These are phyloP conservation scores for Saxidomus purpurata DNA, from an alignment of 1,140 invertebrate genomes.

Conservation along the genomic window DNA sequence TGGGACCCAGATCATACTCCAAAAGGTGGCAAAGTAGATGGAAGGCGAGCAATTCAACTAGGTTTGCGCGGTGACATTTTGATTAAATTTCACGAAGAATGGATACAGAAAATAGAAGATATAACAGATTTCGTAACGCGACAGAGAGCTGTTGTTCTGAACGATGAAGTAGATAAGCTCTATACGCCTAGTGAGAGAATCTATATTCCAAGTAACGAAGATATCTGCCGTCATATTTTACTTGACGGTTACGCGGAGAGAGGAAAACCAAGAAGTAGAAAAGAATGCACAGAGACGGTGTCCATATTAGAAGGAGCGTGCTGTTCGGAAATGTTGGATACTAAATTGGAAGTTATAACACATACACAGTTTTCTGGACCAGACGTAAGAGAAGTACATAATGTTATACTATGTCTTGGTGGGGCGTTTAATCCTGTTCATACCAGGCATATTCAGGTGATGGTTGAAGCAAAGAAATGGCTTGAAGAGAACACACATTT, in stretches of 20 bases:
- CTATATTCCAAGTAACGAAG: conserved; percentile 33
- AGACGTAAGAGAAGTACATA: background rate
- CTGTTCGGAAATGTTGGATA: background rate
- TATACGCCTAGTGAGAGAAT: conserved; percentile 17
- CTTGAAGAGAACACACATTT: conserved; percentile 50
- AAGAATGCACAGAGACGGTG: background rate
- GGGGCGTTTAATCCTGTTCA: conserved; percentile 59
- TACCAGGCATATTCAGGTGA: conserved; percentile 37
- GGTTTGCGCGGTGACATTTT: conserved; percentile 74
- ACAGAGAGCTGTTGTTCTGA: conserved; percentile 38
- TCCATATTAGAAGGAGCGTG: conserved; percentile 8
- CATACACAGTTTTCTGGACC: background rate
- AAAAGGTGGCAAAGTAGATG: conserved; percentile 57
- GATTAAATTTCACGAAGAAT: conserved; percentile 66
- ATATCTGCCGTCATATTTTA: conserved; percentile 40
- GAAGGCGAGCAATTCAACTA: conserved; percentile 79
- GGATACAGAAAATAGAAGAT: conserved; percentile 70
- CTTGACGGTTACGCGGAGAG: background rate
- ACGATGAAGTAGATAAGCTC: conserved; percentile 28
- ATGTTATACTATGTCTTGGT: conserved; percentile 56
- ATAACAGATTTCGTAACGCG: conserved; percentile 73
- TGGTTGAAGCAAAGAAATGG: conserved; percentile 32
- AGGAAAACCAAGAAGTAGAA: background rate
- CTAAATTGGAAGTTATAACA: background rate
- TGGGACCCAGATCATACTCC: conserved; percentile 83